These are phyloP conservation scores for Synergus laeviventris DNA, from an alignment of 2,888 invertebrate species.

Conservation along the genomic window DNA sequence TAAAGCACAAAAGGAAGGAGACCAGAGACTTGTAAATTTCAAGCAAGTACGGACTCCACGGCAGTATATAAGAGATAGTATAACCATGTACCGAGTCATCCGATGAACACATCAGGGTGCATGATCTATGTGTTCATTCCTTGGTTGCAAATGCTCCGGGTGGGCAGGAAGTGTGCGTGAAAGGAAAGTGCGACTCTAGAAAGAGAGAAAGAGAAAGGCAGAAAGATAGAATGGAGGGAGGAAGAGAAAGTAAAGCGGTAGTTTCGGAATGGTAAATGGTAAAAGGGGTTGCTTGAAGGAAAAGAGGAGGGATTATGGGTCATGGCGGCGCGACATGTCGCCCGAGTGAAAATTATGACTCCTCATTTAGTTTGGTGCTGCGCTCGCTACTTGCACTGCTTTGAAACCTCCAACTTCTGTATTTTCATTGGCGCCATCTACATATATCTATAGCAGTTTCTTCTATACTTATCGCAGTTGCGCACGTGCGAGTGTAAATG, in stretches of 20 bases:
- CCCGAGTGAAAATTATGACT: constrained; percentile 70
- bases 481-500: not conserved
- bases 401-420: constrained; percentile 47
- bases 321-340: constrained; percentile 64
- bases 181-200: constrained; percentile 40
- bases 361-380: constrained; percentile 66
- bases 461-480: not conserved
- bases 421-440: constrained; percentile 45
- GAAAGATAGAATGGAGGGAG: constrained; percentile 48
- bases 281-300: constrained; percentile 40
- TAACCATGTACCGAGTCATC: constrained; percentile 28
- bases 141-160: constrained; percentile 47
- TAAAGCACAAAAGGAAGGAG: constrained; percentile 23
- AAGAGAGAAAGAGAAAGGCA: constrained; percentile 40
- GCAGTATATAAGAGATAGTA: constrained; percentile 27
- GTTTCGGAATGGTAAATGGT: constrained; percentile 46
- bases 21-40: constrained; percentile 30
- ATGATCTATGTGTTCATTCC: constrained; percentile 55
- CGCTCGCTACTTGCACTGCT: constrained; percentile 42
- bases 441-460: constrained; percentile 21
- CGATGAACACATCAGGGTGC: constrained; percentile 55
- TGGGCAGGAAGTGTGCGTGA: constrained; percentile 36
- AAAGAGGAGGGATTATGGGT: constrained; percentile 60
- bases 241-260: constrained; percentile 20
- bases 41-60: constrained; percentile 2